Evolutionary conservation across 2,888 invertebrate species (phyloP).

Genomic region (Cylindroiulus punctatus): DNA sequence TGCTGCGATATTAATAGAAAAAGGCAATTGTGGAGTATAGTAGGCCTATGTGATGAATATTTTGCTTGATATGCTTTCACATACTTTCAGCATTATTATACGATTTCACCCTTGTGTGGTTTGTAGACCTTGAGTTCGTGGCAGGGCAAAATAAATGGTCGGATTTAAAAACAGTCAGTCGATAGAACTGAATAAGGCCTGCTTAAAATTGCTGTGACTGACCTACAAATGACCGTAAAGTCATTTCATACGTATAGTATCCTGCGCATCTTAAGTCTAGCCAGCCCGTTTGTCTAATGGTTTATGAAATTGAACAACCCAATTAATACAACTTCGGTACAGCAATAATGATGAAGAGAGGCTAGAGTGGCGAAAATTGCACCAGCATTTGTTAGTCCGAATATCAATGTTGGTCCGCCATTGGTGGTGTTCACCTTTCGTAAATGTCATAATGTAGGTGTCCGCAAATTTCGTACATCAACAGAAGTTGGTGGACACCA

Average conservation of each 20-base stretch:
- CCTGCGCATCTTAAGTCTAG: neutral
- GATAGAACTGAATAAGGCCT: constrained; percentile 6
- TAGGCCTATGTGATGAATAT: neutral
- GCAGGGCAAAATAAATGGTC: constrained; percentile 6
- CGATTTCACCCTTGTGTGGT: neutral
- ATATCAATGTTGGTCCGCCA: neutral
- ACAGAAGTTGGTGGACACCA: neutral
- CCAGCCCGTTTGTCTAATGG: neutral
- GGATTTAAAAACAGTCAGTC: constrained; percentile 35
- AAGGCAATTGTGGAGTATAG: neutral
- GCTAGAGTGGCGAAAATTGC: neutral
- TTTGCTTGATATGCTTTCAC: neutral
- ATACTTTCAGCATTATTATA: neutral
- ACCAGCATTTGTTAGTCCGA: neutral
- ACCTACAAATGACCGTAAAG: constrained; percentile 18
- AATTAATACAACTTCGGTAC: neutral
- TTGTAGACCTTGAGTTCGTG: constrained; percentile 27
- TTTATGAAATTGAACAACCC: neutral
- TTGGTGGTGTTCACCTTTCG: neutral
- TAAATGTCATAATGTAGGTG: neutral
- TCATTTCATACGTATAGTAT: neutral
- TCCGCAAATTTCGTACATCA: neutral
- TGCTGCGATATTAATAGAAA: constrained; percentile 36
- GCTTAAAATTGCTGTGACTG: neutral
- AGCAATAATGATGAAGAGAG: neutral